phyloP scores from a whole-genome alignment of 2,113 vertebrate species.

The Chloroceryle aenea region DNA sequence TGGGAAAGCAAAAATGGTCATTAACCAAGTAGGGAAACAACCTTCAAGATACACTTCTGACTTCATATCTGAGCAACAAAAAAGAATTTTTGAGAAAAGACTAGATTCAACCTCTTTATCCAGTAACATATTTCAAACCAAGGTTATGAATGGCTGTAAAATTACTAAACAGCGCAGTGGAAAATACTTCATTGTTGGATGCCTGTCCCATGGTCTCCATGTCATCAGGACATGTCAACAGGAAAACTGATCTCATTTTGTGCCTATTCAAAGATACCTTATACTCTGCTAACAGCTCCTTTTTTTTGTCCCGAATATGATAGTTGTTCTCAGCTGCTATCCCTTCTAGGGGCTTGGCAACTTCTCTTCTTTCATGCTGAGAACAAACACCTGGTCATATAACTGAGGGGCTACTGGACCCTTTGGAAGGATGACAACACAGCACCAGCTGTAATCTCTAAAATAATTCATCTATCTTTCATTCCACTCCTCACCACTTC shows the following conservation, averaged over 20 bases:
- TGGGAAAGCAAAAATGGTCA: neutral
- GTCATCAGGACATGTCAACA: neutral
- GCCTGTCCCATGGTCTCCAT: neutral
- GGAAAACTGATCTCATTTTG: neutral
- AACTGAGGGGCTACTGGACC: neutral
- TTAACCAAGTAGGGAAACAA: neutral
- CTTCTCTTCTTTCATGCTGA: neutral
- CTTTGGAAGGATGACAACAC: neutral
- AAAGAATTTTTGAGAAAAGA: neutral
- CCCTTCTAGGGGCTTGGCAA: conserved; percentile 5
- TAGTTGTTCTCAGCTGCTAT: neutral
- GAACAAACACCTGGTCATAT: neutral
- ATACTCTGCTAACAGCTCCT: neutral
- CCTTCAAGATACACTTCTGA: neutral
- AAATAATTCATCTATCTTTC: neutral
- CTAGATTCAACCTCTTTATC: neutral
- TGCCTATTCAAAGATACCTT: neutral
- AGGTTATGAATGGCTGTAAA: neutral
- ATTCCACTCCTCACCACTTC: neutral
- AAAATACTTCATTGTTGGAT: neutral
- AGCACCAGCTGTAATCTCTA: neutral
- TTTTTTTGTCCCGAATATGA: neutral
- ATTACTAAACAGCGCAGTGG: neutral
- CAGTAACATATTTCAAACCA: neutral
- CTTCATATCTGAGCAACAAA: neutral